Evolutionary conservation across 2,797 vertebrate species (phyloP).

Genomic region (Argya squamiceps): DNA sequence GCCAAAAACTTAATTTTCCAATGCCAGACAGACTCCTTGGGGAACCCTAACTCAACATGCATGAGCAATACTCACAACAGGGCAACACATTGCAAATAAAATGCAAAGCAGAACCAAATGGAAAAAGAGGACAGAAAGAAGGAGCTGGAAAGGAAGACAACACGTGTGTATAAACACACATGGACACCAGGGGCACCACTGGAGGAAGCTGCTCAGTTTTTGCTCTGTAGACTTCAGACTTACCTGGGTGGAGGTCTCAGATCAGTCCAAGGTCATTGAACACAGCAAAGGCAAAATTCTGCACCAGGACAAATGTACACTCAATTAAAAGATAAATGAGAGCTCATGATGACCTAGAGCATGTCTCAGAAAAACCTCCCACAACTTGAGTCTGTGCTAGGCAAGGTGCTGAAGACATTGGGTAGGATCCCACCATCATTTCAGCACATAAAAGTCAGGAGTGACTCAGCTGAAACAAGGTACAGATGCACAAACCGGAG

Average conservation of each 20-base stretch:
- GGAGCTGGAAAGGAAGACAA: neutral
- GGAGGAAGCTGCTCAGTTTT: neutral
- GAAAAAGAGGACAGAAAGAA: slow-evolving; percentile 31
- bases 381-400: accelerated
- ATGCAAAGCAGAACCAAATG: slow-evolving; percentile 51
- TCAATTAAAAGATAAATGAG: neutral
- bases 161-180: neutral
- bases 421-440: neutral
- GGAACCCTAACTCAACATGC: slow-evolving; percentile 46
- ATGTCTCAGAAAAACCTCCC: neutral
- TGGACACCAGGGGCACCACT: neutral
- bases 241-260: neutral
- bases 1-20: slow-evolving; percentile 28
- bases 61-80: slow-evolving; percentile 57
- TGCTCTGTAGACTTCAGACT: neutral
- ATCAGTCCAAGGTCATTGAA: neutral
- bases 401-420: neutral
- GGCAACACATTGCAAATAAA: slow-evolving; percentile 31
- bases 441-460: neutral
- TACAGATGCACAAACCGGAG: neutral
- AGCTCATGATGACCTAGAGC: neutral
- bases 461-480: neutral
- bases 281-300: neutral
- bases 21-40: neutral
- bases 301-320: neutral